These are phyloP conservation scores for Drosophila basisetae DNA, from an alignment of 2,888 invertebrate species.

Conservation along the genomic window DNA sequence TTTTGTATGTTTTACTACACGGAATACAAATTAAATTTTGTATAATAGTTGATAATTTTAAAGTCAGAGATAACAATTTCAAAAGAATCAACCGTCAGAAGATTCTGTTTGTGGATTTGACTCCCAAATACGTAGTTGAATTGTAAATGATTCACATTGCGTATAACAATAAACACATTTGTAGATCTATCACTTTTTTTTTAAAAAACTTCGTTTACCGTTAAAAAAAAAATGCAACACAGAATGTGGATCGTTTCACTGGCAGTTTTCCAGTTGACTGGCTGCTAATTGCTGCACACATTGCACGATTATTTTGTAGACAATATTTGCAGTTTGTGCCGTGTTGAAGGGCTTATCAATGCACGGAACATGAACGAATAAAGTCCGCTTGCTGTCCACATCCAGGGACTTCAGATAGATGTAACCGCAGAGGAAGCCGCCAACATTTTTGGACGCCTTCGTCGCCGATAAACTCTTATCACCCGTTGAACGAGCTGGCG, in stretches of 20 bases:
- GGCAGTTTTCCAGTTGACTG: neutral
- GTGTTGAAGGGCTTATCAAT: conserved; percentile 88
- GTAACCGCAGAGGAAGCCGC: conserved; percentile 91
- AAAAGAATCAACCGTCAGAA: neutral
- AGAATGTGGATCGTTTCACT: conserved; percentile 1
- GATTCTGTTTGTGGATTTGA: neutral
- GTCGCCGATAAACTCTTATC: conserved; percentile 39
- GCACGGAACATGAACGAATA: conserved; percentile 93
- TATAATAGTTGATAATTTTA: neutral
- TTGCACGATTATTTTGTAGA: conserved; percentile 81
- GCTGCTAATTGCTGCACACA: conserved; percentile 65
- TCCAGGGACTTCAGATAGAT: conserved; percentile 90
- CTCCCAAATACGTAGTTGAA: neutral
- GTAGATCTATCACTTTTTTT: neutral
- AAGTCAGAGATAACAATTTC: neutral
- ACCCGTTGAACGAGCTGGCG: conserved; percentile 24
- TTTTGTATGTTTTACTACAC: neutral
- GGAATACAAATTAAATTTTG: neutral
- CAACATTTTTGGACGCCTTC: conserved; percentile 80
- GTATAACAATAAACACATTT: neutral
- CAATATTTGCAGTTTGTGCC: conserved; percentile 87
- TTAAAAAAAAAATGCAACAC: conserved; percentile 1
- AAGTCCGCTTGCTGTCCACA: conserved; percentile 86
- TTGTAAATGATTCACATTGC: neutral
- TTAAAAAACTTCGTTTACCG: neutral